phyloP scores from a whole-genome alignment of 2,888 invertebrate species.

The Noctua comes region DNA sequence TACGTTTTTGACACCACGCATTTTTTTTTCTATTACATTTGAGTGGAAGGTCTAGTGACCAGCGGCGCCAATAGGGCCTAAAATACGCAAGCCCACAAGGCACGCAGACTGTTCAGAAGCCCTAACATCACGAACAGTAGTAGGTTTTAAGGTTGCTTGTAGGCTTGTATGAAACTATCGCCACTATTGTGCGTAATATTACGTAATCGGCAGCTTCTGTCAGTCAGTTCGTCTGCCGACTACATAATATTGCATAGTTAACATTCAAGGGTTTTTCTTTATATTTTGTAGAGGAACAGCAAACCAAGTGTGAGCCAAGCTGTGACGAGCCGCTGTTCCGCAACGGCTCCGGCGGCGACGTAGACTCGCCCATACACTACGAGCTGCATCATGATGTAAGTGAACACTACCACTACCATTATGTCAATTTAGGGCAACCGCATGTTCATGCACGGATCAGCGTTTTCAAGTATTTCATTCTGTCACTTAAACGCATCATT shows the following conservation, averaged over 20 bases:
- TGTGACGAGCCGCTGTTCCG: conserved; percentile 85
- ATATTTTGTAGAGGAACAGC: conserved; percentile 79
- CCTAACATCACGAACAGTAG: no score
- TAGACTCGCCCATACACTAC: conserved; percentile 80
- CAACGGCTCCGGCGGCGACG: conserved; percentile 81
- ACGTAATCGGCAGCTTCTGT: neutral
- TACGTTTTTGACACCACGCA: no score
- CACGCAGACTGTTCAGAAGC: no score
- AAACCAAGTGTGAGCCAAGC: conserved; percentile 82
- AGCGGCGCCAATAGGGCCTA: no score
- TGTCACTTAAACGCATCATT: no score
- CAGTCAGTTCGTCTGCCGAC: no score
- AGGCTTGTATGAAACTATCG: no score
- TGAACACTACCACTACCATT: neutral
- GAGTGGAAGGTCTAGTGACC: no score
- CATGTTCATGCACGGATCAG: neutral
- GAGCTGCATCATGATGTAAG: conserved; percentile 78
- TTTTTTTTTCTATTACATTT: no score
- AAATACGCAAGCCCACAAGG: no score
- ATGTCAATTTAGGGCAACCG: neutral
- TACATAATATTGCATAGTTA: neutral
- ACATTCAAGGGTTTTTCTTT: neutral
- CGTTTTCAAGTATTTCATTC: neutral
- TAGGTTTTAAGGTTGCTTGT: no score
- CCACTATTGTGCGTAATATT: neutral